Evolutionary conservation across 2,113 vertebrate species (phyloP), one percentile per base, ranked within the genome.

Genomic region (Vireo altiloquus): DNA sequence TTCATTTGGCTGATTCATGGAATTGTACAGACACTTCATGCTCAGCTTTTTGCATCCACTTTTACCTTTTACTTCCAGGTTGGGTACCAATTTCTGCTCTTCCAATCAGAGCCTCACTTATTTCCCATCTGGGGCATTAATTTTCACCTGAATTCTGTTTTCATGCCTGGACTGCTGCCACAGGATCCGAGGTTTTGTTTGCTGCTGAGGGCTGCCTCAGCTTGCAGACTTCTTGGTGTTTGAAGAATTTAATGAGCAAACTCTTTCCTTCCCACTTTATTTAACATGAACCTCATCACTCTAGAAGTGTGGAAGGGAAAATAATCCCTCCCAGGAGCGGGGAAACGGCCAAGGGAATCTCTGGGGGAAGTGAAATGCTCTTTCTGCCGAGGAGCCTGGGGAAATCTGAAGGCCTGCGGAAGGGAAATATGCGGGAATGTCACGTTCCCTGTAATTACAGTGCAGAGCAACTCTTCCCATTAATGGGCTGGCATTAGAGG

Each of bases 381-480:
- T 49, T 44, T 72, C 40, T 46, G 37, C 35, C 0, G 1, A 63
- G 76, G 47, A 90, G 59, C 25, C n/a, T 3, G 2, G 11, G 49
- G 53, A 77, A 63, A 54, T 21, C 13, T 22, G 17, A 14, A 74
- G 50, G 60, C 16, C 39, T 37, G 42, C 39, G 65, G 40, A 71
- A 80, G 85, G 66, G n/a, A 74, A 76, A 82, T 9, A 35, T 6
- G 44, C 69, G 78, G 81, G 86, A 92, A 90, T 47, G 60, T 89
- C 87, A 68, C 47, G 3, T 74, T 92, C 5, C 17, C 35, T 2
- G 14, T 71, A 42, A 96, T 92, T 83, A 40, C 69, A 70, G 17
- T 78, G 89, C 91, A n/a, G 68, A 86, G 80, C 89, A 66, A 68
- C 50, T 92, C 79, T 86, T 71, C n/a, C 50, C 22, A 47, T 16